These are phyloP conservation scores for Glaucomys volans DNA, from an alignment of 2,113 vertebrate genomes.

Conservation along the genomic window DNA sequence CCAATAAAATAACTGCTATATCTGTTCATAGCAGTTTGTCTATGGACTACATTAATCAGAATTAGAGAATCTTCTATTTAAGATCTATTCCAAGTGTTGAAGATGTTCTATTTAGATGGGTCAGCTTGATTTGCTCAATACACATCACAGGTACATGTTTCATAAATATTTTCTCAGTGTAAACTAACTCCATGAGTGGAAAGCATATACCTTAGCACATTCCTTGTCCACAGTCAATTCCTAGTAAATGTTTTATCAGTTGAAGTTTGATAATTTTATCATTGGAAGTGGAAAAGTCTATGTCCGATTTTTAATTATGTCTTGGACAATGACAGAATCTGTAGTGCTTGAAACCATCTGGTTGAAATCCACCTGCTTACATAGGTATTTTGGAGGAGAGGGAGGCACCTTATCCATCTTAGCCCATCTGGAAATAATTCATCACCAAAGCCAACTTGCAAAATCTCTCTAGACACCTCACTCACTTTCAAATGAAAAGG, in stretches of 20 bases:
- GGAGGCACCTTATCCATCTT: background rate
- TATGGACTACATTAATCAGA: slow-evolving; percentile 7
- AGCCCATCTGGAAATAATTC: slow-evolving; percentile 51
- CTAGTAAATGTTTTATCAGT: slow-evolving; percentile 40
- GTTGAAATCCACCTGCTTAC: slow-evolving; percentile 61
- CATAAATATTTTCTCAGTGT: background rate
- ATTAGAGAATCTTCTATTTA: background rate
- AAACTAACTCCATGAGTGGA: background rate
- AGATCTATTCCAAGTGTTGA: slow-evolving; percentile 19
- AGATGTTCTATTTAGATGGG: background rate
- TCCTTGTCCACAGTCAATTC: background rate
- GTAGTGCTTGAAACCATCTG: slow-evolving; percentile 8
- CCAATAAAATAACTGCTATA: background rate
- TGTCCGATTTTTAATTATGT: slow-evolving; percentile 41
- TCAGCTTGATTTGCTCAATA: background rate
- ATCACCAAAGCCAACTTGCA: background rate
- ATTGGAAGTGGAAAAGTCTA: background rate
- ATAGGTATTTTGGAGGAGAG: background rate
- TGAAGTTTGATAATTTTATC: background rate
- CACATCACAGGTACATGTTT: background rate
- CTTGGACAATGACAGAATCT: background rate
- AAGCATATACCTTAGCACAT: background rate
- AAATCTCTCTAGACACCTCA: slow-evolving; percentile 7
- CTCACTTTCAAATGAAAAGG: slow-evolving; percentile 38
- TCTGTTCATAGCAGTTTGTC: background rate